A percentile compares a stretch with the other conserved stretches of the same genome.
These are phyloP conservation scores for Cliona cf. orientalis DNA, from an alignment of 37 sponge, comb jelly and placozoan genomes.

Conservation along the genomic window DNA sequence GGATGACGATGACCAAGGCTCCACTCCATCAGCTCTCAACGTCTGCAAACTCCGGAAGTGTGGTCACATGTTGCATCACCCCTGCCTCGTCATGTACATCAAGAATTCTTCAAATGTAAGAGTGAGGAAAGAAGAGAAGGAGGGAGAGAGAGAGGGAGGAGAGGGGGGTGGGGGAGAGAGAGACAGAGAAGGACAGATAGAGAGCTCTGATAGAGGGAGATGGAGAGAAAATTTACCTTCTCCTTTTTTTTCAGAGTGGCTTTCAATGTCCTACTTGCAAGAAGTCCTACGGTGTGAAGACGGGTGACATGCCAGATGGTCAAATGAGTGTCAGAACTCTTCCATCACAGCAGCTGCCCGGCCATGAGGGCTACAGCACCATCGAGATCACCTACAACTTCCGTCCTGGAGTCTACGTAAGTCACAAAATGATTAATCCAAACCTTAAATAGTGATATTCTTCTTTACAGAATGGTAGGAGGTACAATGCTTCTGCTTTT, in stretches of 20 bases:
- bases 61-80: constrained; percentile 69
- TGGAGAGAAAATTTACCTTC: neutral
- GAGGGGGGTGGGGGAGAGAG: neutral
- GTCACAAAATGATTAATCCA: neutral
- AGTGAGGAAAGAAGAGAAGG: neutral
- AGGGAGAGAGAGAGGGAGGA: neutral
- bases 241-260: constrained; percentile 33
- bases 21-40: constrained; percentile 18
- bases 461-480: constrained; percentile 61
- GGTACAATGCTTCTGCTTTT: constrained; percentile 80
- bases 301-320: constrained; percentile 92
- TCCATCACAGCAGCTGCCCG: constrained; percentile 65
- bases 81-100: constrained; percentile 62
- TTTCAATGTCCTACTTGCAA: constrained; percentile 93
- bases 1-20: constrained; percentile 11
- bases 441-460: neutral
- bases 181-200: neutral
- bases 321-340: constrained; percentile 60
- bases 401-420: constrained; percentile 67
- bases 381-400: constrained; percentile 89
- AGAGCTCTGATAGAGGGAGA: neutral
- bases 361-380: constrained; percentile 72
- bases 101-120: constrained; percentile 45
- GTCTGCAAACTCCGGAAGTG: constrained; percentile 74
- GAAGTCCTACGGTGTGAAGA: constrained; percentile 86